Base-by-base conservation (phyloP, 1,140 invertebrate genomes). In the Bombus waltoni region DNA sequence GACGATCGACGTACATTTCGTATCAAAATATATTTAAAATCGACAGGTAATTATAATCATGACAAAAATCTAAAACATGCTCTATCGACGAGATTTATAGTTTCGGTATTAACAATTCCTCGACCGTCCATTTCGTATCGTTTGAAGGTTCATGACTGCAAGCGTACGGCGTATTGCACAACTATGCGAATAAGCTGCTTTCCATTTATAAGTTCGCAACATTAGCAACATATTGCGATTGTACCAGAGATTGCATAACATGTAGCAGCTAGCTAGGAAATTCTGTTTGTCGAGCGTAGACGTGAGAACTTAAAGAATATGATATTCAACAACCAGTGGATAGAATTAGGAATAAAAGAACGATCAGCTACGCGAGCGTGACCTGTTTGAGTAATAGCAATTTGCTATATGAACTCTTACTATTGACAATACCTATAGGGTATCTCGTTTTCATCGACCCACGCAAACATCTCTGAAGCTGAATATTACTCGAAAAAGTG, bases 181-280 rank as follows among this genome's bases (percentile, higher is more conserved):
- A 57, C 35, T 71, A 57, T 42, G 25, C 68, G 25, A 81, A 59
- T 71, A 79, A 66, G n/a, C 66, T 81, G 68, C 68, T 81, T 57
- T 53, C 47, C 68, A 72, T 81, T 81, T 81, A 57, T 66, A 79
- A 66, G n/a, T 47, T 42, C 18, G 32, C 44, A 38, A 80, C 70
- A 81, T 81, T 81, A 72, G 15, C 66, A 47, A 13, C 65, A 13
- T 80, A 70, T 68, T 68, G 32, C 32, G 65, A 11, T 53, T 40
- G 18, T 44, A 28, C 18, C 10, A 35, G 35, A 71, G 35, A 28
- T 81, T 71, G 47, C 68, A 25, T 72, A 71, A 71, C 47, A 0
- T 28, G 18, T 10, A 78, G 18, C 65, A 35, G 59, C 1, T 11
- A 40, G 15, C 11, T 68, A 44, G 40, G n/a, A 68, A 79, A 79